Conservation (phyloP, 2,113 vertebrate genomes). For the Amphiprion percula region DNA sequence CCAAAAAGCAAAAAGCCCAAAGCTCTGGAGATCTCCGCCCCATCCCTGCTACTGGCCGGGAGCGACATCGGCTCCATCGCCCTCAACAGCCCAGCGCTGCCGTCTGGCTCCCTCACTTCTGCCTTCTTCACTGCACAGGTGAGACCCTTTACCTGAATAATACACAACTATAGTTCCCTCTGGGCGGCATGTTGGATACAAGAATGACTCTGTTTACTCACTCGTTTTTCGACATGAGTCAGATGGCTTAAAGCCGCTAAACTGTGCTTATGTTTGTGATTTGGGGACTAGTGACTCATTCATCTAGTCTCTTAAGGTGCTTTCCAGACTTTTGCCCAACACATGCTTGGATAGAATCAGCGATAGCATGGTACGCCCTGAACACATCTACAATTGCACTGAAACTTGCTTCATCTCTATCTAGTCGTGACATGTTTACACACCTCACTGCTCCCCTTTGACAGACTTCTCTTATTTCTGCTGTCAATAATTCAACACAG, state of each 20-base stretch:
- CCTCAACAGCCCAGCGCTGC: slow-evolving; percentile 94
- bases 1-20: slow-evolving; percentile 96
- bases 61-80: slow-evolving; percentile 94
- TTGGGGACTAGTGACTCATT: slow-evolving; percentile 21
- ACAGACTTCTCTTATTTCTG: slow-evolving; percentile 13
- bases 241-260: slow-evolving; percentile 2
- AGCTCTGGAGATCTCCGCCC: slow-evolving; percentile 92
- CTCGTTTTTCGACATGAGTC: slow-evolving; percentile 25
- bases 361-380: not conserved
- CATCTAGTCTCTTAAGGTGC: slow-evolving; percentile 15
- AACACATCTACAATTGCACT: not conserved
- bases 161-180: not conserved
- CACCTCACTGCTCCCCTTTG: not conserved
- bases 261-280: slow-evolving; percentile 6
- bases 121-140: slow-evolving; percentile 98
- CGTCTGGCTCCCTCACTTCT: slow-evolving; percentile 94
- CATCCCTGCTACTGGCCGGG: slow-evolving; percentile 91
- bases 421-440: slow-evolving; percentile 40
- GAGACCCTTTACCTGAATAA: slow-evolving; percentile 44
- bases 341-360: not conserved
- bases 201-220: not conserved
- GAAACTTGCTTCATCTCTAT: not conserved
- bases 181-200: not conserved
- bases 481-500: slow-evolving; percentile 10
- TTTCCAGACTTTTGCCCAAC: slow-evolving; percentile 13